phyloP scores from a whole-genome alignment of 1,140 invertebrate species.

The Oppia nitens region DNA sequence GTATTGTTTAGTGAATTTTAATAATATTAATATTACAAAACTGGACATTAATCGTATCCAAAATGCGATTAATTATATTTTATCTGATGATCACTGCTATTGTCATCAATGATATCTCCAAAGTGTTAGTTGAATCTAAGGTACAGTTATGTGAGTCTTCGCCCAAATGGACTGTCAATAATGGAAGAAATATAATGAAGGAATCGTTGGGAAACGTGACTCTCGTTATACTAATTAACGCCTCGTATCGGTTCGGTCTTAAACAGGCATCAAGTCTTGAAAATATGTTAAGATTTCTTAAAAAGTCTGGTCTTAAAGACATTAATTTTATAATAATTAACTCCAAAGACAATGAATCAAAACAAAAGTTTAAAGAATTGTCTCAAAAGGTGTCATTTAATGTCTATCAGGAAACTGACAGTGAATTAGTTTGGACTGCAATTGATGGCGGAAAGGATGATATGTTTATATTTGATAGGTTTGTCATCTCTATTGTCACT shows the following conservation, averaged over 20 bases:
- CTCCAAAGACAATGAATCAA: conserved; percentile 10
- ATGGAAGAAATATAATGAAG: conserved; percentile 22
- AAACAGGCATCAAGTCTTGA: conserved; percentile 24
- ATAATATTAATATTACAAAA: no score
- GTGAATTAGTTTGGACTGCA: conserved; percentile 21
- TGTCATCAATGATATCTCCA: neutral
- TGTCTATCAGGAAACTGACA: conserved; percentile 26
- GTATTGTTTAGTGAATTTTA: no score
- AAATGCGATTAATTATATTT: no score
- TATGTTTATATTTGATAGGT: conserved; percentile 29
- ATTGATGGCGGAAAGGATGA: conserved; percentile 27
- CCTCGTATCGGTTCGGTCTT: conserved; percentile 26
- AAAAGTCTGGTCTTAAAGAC: conserved; percentile 18
- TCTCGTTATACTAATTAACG: conserved; percentile 26
- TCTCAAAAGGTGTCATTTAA: conserved; percentile 5
- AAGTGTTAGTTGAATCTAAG: neutral
- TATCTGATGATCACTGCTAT: no score
- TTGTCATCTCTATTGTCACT: neutral
- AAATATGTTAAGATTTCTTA: conserved; percentile 16
- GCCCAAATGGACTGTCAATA: conserved; percentile 20
- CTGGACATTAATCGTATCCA: no score
- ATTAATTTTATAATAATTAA: conserved; percentile 28
- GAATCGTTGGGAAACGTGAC: conserved; percentile 25
- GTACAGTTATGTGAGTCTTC: conserved; percentile 17
- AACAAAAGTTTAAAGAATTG: neutral